A percentile compares a stretch with the other conserved stretches of the same genome.
These are phyloP conservation scores for Sceloporus undulatus DNA, from an alignment of 2,113 vertebrate species.

Conservation along the genomic window DNA sequence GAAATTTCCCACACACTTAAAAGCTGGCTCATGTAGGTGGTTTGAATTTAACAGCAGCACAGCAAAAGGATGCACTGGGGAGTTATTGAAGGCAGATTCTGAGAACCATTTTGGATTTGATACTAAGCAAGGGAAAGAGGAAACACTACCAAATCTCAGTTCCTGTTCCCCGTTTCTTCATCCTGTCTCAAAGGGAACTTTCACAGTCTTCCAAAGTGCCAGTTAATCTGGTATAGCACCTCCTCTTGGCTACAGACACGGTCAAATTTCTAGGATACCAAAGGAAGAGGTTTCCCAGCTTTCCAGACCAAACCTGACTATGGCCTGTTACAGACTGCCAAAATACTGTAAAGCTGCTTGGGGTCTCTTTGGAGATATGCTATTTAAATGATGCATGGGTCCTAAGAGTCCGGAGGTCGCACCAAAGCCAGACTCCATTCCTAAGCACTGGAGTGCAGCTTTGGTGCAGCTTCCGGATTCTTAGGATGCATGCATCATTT, in stretches of 20 bases:
- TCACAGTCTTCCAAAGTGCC: not conserved
- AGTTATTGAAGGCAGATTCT: not conserved
- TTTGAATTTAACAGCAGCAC: constrained; percentile 42
- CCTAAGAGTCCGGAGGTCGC: too few species aligned
- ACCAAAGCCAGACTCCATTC: too few species aligned
- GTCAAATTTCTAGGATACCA: not conserved
- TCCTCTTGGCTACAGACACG: not conserved
- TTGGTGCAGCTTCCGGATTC: too few species aligned
- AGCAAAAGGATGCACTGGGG: constrained; percentile 22
- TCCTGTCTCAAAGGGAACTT: not conserved
- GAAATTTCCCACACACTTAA: constrained; percentile 47
- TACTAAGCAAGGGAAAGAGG: not conserved
- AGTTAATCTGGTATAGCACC: not conserved
- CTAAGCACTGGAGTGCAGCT: too few species aligned
- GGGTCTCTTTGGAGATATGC: too few species aligned
- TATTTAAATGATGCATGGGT: too few species aligned
- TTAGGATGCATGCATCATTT: too few species aligned
- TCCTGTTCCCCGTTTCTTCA: not conserved
- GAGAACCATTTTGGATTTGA: not conserved
- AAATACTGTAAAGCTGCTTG: too few species aligned
- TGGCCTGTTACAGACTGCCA: too few species aligned
- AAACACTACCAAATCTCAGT: not conserved
- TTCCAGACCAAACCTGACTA: not conserved
- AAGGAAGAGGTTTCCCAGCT: not conserved
- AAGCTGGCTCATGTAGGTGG: constrained; percentile 38